Evolutionary conservation across 92 coral and sea anemone species (phyloP), one percentile per base, ranked within the genome.

Genomic region (Metridium senile): DNA sequence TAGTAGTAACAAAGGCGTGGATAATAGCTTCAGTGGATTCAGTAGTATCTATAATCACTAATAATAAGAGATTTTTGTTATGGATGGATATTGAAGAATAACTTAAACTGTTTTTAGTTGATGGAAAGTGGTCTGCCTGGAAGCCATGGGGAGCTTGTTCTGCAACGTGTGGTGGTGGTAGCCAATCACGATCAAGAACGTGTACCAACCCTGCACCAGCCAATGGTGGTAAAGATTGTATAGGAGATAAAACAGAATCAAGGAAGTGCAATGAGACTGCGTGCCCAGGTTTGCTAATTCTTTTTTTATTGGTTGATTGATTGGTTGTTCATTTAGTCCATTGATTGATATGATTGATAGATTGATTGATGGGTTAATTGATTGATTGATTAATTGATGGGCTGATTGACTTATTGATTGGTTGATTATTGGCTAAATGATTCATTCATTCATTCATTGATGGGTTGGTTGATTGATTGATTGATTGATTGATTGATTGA

Each of bases 151-250:
- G 69, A 63, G 17, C 6, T 16, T 63, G 69, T 63, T 63, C 69
- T 28, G 69, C 17, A 13, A 28, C 69, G 39, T 63, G 69, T 63
- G 69, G 69, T 63, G 69, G 69, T 31, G 69, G 69, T 13, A 63
- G 45, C 39, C 84, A 87, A 78, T 72, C 78, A 17, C 82, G 91
- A 49, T 28, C 19, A 47, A 74, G 91, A 58, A 33, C 77, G 0
- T 87, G 91, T 65, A 64, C 74, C 20, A 78, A 67, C 69, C 88
- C 91, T 18, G 46, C 70, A 35, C 84, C 88, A 8, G 58, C 68
- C 1, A 34, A 26, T 63, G 69, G 69, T 63, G 69, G 69, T 2
- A 63, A 63, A 11, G 43, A 28, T 28, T 63, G 69, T 30, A 18
- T 7, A n/a, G 88, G 91, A 26, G 39, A 4, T 26, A 33, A 56